These are phyloP conservation scores for Epinotia brunnichana DNA, from an alignment of 2,888 invertebrate species.

Conservation along the genomic window DNA sequence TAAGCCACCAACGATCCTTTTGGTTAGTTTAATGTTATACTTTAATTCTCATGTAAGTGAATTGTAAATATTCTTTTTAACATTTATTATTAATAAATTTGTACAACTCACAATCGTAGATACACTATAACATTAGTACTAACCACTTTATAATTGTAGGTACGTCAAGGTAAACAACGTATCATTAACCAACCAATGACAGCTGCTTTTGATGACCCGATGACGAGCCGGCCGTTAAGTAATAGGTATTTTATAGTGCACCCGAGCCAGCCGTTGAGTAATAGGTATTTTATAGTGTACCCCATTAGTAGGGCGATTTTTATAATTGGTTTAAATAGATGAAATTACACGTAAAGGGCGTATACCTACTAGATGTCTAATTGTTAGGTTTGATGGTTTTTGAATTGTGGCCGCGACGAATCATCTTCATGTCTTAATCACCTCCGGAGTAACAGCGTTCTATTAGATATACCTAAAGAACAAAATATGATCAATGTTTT, in stretches of 20 bases:
- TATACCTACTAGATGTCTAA: not conserved
- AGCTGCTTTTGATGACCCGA: constrained; percentile 19
- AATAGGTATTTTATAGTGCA: constrained; percentile 29
- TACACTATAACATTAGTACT: constrained; percentile 25
- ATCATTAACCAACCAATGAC: constrained; percentile 36
- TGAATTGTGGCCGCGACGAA: not conserved
- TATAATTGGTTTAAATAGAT: constrained; percentile 12
- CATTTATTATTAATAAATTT: too few species aligned
- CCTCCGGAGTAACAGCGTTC: too few species aligned
- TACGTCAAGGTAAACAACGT: constrained; percentile 36
- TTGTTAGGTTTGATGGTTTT: not conserved
- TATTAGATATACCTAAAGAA: too few species aligned
- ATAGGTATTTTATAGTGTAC: constrained; percentile 22
- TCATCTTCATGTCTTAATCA: not conserved
- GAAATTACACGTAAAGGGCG: not conserved
- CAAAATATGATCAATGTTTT: too few species aligned
- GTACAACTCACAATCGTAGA: constrained; percentile 3
- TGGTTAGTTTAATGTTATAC: too few species aligned
- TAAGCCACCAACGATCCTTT: too few species aligned
- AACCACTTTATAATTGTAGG: constrained; percentile 35
- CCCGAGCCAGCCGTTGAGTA: not conserved
- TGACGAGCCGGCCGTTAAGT: constrained; percentile 19
- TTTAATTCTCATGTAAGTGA: too few species aligned
- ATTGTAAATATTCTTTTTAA: too few species aligned
- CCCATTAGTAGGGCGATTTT: constrained; percentile 11